These are phyloP conservation scores for Otolemur garnettii DNA, from an alignment of 2,113 vertebrate genomes.

Conservation along the genomic window DNA sequence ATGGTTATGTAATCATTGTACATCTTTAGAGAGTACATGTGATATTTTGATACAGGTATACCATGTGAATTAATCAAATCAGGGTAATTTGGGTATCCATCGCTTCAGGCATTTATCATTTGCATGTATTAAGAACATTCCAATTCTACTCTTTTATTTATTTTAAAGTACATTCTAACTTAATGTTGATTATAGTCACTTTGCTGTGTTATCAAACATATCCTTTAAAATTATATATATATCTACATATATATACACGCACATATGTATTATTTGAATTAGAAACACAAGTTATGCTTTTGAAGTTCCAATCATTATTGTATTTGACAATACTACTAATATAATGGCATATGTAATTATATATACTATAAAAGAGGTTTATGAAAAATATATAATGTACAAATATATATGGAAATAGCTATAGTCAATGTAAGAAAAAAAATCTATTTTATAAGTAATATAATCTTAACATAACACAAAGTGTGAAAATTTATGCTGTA, in stretches of 20 bases:
- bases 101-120: too few relatives aligned
- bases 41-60: too few relatives aligned
- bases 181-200: too few relatives aligned
- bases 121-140: too few relatives aligned
- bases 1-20: too few relatives aligned
- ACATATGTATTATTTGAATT: background rate
- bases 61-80: too few relatives aligned
- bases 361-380: background rate
- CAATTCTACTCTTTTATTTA: too few relatives aligned
- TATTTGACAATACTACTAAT: constrained; percentile 34
- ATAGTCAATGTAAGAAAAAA: background rate
- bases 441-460: background rate
- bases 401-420: background rate
- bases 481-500: background rate
- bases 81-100: too few relatives aligned
- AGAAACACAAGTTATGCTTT: background rate
- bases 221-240: background rate
- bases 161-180: too few relatives aligned
- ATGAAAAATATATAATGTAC: background rate
- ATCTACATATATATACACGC: too few relatives aligned
- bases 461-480: background rate
- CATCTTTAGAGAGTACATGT: too few relatives aligned
- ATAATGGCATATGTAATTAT: background rate
- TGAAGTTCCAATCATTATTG: background rate
- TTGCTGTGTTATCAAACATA: background rate